A percentile compares a stretch with the other conserved stretches of the same genome.
These are phyloP conservation scores for Xylophagus ater DNA, from an alignment of 2,888 invertebrate genomes.

Conservation along the genomic window DNA sequence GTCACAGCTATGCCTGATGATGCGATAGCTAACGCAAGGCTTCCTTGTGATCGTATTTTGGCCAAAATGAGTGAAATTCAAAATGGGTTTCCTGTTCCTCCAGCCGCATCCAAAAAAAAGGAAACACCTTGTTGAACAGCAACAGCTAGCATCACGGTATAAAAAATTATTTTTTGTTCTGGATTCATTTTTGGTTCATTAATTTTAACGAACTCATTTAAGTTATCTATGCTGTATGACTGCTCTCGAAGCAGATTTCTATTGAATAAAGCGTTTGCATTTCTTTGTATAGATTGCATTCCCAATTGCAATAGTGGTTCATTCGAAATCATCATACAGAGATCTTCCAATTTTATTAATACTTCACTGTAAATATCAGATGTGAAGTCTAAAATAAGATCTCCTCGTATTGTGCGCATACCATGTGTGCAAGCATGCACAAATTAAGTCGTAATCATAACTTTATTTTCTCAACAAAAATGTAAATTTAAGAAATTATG, in stretches of 20 bases:
- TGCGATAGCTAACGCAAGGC: too few relatives aligned
- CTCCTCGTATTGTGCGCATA: constrained; percentile 8
- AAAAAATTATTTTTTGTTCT: too few relatives aligned
- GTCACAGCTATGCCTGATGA: too few relatives aligned
- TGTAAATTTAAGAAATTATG: too few relatives aligned
- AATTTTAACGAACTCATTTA: constrained; percentile 10
- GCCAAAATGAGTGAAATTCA: constrained; percentile 12
- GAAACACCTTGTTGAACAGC: too few relatives aligned
- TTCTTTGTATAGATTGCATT: constrained; percentile 22
- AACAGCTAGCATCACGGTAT: too few relatives aligned
- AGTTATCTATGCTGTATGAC: constrained; percentile 18
- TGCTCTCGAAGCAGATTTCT: constrained; percentile 21
- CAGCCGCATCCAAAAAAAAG: too few relatives aligned
- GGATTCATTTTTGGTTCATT: constrained; percentile 16
- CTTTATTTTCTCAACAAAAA: too few relatives aligned
- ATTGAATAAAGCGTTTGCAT: constrained; percentile 19
- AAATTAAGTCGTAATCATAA: too few relatives aligned
- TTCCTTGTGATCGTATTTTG: constrained; percentile 7
- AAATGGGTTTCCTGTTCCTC: constrained; percentile 16
- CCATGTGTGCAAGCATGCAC: too few relatives aligned
- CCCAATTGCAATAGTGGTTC: constrained; percentile 19
- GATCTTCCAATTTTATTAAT: constrained; percentile 24
- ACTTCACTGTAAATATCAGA: constrained; percentile 21
- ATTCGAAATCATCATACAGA: constrained; percentile 21
- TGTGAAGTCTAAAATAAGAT: constrained; percentile 13